These are phyloP conservation scores for Ruditapes philippinarum DNA, from an alignment of 1,140 invertebrate genomes.

Conservation along the genomic window DNA sequence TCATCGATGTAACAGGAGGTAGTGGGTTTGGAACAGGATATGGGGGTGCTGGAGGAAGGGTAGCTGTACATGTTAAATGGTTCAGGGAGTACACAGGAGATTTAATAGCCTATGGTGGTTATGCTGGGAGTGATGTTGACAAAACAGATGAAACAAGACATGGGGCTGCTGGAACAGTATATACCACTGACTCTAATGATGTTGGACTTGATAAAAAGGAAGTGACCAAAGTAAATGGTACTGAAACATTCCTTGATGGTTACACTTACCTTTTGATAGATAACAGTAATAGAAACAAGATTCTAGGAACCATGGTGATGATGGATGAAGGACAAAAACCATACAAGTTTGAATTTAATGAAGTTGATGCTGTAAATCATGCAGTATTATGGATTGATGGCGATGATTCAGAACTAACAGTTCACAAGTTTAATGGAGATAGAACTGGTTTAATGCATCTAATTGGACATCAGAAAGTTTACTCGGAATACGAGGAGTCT, in stretches of 20 bases:
- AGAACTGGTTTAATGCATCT: slow-evolving; percentile 80
- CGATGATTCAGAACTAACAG: slow-evolving; percentile 70
- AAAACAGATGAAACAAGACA: slow-evolving; percentile 65
- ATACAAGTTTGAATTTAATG: slow-evolving; percentile 73
- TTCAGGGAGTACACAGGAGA: slow-evolving; percentile 75
- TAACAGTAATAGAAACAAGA: slow-evolving; percentile 79
- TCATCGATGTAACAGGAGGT: slow-evolving; percentile 72
- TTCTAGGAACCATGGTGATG: slow-evolving; percentile 75
- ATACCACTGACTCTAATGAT: slow-evolving; percentile 73
- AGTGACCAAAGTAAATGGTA: slow-evolving; percentile 66
- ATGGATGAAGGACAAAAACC: slow-evolving; percentile 60
- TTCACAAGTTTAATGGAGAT: slow-evolving; percentile 81
- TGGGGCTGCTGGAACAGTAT: slow-evolving; percentile 78
- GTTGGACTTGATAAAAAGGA: slow-evolving; percentile 66
- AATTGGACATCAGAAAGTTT: slow-evolving; percentile 72
- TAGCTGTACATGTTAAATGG: slow-evolving; percentile 76
- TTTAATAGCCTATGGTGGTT: slow-evolving; percentile 74
- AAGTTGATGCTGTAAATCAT: slow-evolving; percentile 75
- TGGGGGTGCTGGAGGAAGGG: slow-evolving; percentile 78
- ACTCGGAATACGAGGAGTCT: slow-evolving; percentile 77
- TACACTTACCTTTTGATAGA: slow-evolving; percentile 75
- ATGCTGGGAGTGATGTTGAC: slow-evolving; percentile 61
- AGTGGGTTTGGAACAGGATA: slow-evolving; percentile 68
- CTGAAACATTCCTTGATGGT: slow-evolving; percentile 64
- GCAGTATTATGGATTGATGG: slow-evolving; percentile 77